Percentiles rank a stretch among this genome's conserved stretches.
These are phyloP conservation scores for Aphidoletes aphidimyza DNA, from an alignment of 2,888 invertebrate species.

Conservation along the genomic window DNA sequence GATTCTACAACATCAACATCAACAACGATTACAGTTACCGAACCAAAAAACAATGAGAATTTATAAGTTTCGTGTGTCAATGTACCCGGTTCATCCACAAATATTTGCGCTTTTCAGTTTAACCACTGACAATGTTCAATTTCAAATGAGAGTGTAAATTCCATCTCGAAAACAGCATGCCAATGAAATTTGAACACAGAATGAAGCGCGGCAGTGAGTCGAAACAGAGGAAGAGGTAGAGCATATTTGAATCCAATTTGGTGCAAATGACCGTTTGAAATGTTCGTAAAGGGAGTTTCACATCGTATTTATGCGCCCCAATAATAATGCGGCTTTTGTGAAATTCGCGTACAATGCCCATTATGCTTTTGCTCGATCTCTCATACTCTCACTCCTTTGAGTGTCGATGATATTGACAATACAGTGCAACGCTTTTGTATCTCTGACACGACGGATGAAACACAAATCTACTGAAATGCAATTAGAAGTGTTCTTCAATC, in stretches of 20 bases:
- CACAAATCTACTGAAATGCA: conserved; percentile 29
- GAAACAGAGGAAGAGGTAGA: not conserved
- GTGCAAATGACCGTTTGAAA: conserved; percentile 32
- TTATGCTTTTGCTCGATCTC: not conserved
- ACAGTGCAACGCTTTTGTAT: not conserved
- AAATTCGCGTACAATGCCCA: not conserved
- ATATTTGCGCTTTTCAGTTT: conserved; percentile 10
- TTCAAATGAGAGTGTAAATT: not conserved
- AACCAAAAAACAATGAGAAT: conserved; percentile 7
- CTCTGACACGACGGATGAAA: too few species aligned
- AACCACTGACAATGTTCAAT: not conserved
- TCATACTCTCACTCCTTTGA: not conserved
- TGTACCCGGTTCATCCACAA: not conserved
- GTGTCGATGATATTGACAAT: not conserved
- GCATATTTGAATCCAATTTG: not conserved
- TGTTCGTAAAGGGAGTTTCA: conserved; percentile 46
- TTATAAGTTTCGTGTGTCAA: conserved; percentile 21
- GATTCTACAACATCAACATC: not conserved
- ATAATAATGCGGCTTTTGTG: conserved; percentile 10
- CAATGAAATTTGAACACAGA: not conserved
- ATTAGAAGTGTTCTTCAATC: conserved; percentile 38
- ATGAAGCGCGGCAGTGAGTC: not conserved
- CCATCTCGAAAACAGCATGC: not conserved
- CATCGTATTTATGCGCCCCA: conserved; percentile 6
- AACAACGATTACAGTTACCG: not conserved